Percentiles rank a stretch among this genome's conserved stretches.
Conservation (phyloP, 2,888 invertebrate genomes). For the Perizoma affinitatum region DNA sequence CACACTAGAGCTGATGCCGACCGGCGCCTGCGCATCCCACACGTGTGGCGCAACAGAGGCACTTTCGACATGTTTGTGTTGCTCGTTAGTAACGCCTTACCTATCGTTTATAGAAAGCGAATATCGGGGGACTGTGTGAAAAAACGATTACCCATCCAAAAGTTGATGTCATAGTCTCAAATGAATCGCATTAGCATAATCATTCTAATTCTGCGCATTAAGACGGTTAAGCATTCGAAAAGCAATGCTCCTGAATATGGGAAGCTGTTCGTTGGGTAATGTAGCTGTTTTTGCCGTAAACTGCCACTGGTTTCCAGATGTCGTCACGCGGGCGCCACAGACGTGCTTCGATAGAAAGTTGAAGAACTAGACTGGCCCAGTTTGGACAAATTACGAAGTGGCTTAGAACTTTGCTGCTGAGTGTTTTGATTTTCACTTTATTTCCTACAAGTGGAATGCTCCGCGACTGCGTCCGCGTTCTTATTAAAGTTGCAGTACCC, state of each 20-base stretch:
- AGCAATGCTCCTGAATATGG: slow-evolving; percentile 38
- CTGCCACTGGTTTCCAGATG: slow-evolving; percentile 57
- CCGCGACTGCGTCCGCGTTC: slow-evolving; percentile 1
- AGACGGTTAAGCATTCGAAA: slow-evolving; percentile 37
- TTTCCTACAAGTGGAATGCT: slow-evolving; percentile 15
- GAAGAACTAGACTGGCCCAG: slow-evolving; percentile 75
- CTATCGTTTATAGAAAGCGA: slow-evolving; percentile 73
- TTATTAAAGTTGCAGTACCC: neutral
- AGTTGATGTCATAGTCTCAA: slow-evolving; percentile 52
- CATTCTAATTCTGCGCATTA: slow-evolving; percentile 40
- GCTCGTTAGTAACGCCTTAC: slow-evolving; percentile 69
- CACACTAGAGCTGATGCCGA: slow-evolving; percentile 57
- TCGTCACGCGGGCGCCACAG: slow-evolving; percentile 63
- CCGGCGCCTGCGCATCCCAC: slow-evolving; percentile 78
- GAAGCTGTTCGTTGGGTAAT: slow-evolving; percentile 40
- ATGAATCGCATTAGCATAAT: slow-evolving; percentile 47
- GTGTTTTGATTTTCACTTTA: slow-evolving; percentile 64
- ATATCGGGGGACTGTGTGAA: slow-evolving; percentile 55
- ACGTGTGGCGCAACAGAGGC: slow-evolving; percentile 80
- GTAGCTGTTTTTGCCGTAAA: slow-evolving; percentile 44
- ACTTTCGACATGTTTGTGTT: slow-evolving; percentile 79
- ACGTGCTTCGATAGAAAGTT: slow-evolving; percentile 77
- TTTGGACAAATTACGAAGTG: slow-evolving; percentile 64
- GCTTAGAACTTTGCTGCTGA: slow-evolving; percentile 55
- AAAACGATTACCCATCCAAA: slow-evolving; percentile 44